Evolutionary conservation across 2,113 vertebrate species (phyloP), one percentile per base, ranked within the genome.

Genomic region (Corythoichthys intestinalis): DNA sequence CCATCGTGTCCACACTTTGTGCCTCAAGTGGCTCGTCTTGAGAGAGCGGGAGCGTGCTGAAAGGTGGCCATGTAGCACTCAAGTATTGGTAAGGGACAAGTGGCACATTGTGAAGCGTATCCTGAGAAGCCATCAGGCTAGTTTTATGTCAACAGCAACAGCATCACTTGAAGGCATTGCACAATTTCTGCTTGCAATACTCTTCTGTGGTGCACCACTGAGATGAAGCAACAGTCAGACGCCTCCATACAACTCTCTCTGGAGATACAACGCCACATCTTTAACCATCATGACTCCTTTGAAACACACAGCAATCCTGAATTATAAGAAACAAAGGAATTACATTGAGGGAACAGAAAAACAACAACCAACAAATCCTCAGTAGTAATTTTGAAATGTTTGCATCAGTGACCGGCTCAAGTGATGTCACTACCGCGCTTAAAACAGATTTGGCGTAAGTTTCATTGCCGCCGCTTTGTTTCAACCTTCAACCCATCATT

Each of bases 401-500:
- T 28, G 53, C 64, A 65, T 75, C 39, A 35, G 48, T 71, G 76
- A 84, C 75, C 75, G 75, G 79, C 50, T 80, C 77, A 83, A 73
- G 70, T 70, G 67, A 66, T 75, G 77, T 75, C 78, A 72, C 65
- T 67, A 48, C 81, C 79, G 83, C 68, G 59, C 41, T 28, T 76
- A 74, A 81, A 87, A 85, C 74, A 86, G 83, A 84, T 84, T 86
- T 80, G 81, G 77, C 65, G 59, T 67, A 86, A 87, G 83, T 86
- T 85, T 86, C 81, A 86, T 80, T 83, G 79, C 82, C 67, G 69
- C 37, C 46, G 76, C 78, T 86, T 83, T 67, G 74, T 89, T 85
- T 85, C 84, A 47, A 82, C 77, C 82, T 83, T 83, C 84, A 80
- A 77, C 78, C 83, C 73, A 71, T 72, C 72, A 73, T 69, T 74